Conservation (phyloP, 2,797 vertebrate genomes). For the Buphagus erythrorhynchus region DNA sequence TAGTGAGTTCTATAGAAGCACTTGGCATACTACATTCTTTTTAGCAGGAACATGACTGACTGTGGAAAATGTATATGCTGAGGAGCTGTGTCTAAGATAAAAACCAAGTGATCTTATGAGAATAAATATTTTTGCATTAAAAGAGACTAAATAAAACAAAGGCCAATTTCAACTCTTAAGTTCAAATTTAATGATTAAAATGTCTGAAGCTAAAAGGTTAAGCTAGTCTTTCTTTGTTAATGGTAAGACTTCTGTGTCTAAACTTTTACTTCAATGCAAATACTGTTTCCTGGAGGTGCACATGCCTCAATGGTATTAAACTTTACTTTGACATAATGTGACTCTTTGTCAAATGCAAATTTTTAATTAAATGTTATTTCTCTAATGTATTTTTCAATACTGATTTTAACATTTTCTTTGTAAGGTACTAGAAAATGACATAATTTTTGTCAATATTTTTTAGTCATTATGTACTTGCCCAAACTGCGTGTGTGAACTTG, state of each 20-base stretch:
- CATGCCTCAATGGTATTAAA: background rate
- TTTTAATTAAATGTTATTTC: background rate
- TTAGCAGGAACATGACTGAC: background rate
- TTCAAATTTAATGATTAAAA: constrained; percentile 11
- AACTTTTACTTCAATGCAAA: background rate
- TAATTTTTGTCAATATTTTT: background rate
- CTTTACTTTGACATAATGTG: background rate
- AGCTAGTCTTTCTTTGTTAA: background rate
- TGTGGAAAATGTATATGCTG: background rate
- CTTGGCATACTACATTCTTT: background rate
- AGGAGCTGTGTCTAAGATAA: background rate
- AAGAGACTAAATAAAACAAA: background rate
- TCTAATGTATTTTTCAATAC: background rate
- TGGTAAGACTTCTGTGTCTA: background rate
- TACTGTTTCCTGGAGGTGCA: background rate
- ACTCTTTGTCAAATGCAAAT: background rate
- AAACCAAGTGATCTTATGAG: background rate
- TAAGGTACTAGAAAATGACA: background rate
- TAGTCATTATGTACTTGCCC: background rate
- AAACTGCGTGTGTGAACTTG: background rate
- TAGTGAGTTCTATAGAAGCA: background rate
- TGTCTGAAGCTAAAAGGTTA: constrained; percentile 15
- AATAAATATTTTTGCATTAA: constrained; percentile 3
- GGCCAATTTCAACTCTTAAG: background rate
- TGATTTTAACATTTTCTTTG: background rate